Percentiles rank a stretch among this genome's conserved stretches.
phyloP scores from a whole-genome alignment of 2,888 invertebrate species.

The Linnaemya tessellans region DNA sequence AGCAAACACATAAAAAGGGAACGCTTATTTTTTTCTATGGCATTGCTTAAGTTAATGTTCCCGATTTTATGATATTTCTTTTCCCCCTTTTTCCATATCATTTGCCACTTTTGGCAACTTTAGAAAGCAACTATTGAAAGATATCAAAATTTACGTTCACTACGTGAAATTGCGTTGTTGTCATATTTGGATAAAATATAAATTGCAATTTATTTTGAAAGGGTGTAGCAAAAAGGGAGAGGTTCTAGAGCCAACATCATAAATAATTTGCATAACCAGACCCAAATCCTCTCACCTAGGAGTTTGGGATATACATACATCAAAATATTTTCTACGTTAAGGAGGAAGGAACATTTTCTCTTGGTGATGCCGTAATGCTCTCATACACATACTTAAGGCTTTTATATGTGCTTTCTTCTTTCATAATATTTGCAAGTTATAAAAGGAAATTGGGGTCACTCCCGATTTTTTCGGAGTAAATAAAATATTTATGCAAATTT shows the following conservation, averaged over 20 bases:
- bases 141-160: conserved; percentile 71
- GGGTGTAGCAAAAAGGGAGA: not conserved
- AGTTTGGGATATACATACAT: too few relatives aligned
- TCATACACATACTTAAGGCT: too few relatives aligned
- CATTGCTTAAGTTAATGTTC: conserved; percentile 19
- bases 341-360: too few relatives aligned
- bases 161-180: conserved; percentile 68
- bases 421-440: too few relatives aligned
- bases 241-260: not conserved
- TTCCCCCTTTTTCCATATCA: conserved; percentile 22
- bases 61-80: conserved; percentile 49
- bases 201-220: conserved; percentile 15
- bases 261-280: too few relatives aligned
- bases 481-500: too few relatives aligned
- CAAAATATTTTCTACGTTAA: too few relatives aligned
- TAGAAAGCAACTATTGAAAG: conserved; percentile 54
- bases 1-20: conserved; percentile 30
- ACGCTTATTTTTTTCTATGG: not conserved
- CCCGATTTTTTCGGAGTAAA: too few relatives aligned
- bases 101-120: conserved; percentile 30
- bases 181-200: conserved; percentile 54
- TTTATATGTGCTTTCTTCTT: too few relatives aligned
- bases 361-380: too few relatives aligned
- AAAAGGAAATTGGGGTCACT: not conserved
- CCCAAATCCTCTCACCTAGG: too few relatives aligned